Base-by-base conservation (phyloP, 2,113 vertebrate genomes). In the Archilochus colubris region DNA sequence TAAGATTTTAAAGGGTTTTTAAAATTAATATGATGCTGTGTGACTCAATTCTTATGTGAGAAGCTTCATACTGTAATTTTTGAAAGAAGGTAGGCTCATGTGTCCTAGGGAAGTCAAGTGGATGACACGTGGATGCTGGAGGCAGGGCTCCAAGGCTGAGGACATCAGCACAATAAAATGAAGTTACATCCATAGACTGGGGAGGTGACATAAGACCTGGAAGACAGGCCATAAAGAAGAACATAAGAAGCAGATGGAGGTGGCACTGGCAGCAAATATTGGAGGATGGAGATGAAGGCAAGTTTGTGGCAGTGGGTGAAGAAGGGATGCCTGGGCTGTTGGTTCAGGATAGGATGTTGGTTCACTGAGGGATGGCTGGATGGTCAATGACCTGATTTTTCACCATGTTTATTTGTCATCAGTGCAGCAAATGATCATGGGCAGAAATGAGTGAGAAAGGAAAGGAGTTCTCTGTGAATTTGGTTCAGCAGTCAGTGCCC, bases 151-250 rank as follows among this genome's bases (percentile, higher is more conserved):
- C 38, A 38, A 33, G 25, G 51, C 7, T 54, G n/a, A 55, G 20
- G 33, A 7, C 31, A 48, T 23, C 12, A 31, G n/a, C 7, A 68
- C 10, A 21, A n/a, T 21, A 55, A 0, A 1, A 38, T 22, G 22
- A 53, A 74, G 46, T 38, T 55, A 21, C 4, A 33, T 22, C 25
- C 51, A 83, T 27, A 66, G 7, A 70, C 20, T 21, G 43, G 23
- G 61, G 67, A 92, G 38, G 36, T 63, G 44, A 38, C 25, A 8
- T 23, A 44, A 43, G 4, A 59, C 44, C 30, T n/a, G 23, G n/a
- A 77, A 68, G 30, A 48, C 3, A 43, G 30, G 15, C 8, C 30
- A 30, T 7, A 28, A 46, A 30, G 38, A 89, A 64, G n/a, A 82
- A 44, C 9, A 1, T 23, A 50, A 28, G 51, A 25, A 50, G 20